Evolutionary conservation across 2,888 invertebrate genomes (phyloP).

Genomic region (Brachyptera putata): DNA sequence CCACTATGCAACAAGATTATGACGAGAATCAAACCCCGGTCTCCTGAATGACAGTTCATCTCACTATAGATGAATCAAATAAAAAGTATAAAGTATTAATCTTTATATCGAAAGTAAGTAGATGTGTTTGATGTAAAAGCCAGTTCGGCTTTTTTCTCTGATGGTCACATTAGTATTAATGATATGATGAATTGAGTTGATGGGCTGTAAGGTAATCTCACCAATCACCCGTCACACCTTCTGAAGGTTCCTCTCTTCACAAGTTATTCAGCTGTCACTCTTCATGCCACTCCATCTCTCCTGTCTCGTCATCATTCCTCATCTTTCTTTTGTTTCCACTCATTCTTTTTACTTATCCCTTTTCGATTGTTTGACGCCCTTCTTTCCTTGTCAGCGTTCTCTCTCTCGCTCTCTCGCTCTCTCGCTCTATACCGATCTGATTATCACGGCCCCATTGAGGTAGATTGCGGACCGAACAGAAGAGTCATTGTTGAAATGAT

Average conservation of each 20-base stretch:
- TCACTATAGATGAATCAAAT: too few species aligned
- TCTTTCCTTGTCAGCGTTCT: constrained; percentile 6
- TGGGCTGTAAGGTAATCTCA: constrained; percentile 16
- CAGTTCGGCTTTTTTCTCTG: constrained; percentile 7
- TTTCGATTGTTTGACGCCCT: constrained; percentile 11
- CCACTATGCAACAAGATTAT: too few species aligned
- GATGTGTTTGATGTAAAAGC: constrained; percentile 16
- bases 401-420: too few species aligned
- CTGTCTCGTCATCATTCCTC: constrained; percentile 21
- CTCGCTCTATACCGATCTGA: constrained; percentile 4
- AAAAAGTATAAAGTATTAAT: too few species aligned
- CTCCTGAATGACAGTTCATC: too few species aligned
- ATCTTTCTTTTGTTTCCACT: constrained; percentile 19
- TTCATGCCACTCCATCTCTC: constrained; percentile 41
- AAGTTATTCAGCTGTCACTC: constrained; percentile 44
- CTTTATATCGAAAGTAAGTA: too few species aligned
- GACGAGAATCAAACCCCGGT: too few species aligned
- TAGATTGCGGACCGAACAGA: background rate
- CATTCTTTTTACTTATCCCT: constrained; percentile 1
- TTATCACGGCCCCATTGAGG: constrained; percentile 6
- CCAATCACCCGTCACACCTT: constrained; percentile 3
- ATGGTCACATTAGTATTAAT: constrained; percentile 18
- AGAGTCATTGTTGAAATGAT: too few species aligned
- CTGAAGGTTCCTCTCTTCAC: constrained; percentile 4
- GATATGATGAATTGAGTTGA: constrained; percentile 20